Base-by-base conservation (phyloP, 2,888 invertebrate species). In the Lordiphosa andalusiaca region DNA sequence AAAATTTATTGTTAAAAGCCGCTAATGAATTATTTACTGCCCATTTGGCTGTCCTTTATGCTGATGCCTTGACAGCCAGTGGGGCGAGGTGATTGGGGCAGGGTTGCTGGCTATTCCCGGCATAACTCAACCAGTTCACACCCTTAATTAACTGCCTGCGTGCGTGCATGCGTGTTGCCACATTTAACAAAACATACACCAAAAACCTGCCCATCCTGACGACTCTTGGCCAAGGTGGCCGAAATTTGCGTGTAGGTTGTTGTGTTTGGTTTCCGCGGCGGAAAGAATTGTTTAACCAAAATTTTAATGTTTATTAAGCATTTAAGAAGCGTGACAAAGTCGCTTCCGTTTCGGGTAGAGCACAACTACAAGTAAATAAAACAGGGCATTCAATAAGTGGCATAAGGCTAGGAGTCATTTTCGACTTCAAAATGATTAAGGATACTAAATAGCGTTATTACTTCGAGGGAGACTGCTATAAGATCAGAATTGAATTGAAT, bases 101-200 rank as follows among this genome's bases (percentile, higher is more conserved):
- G 30, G 10, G 55, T 42, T 53, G 50, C 68, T 36, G 12, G 52
- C 66, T 62, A n/a, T 59, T 69, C 58, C 63, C 66, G 73, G 82
- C 82, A 71, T 84, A 83, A 84, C 81, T 84, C 81, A 85, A 84
- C 77, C 83, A 82, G 83, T 87, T 86, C 87, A 86, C 87, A 87
- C 87, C 86, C 87, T 86, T 86, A 86, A 87, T 86, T 87, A 85
- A 80, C 80, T 66, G 72, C 53, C 57, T 48, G 33, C 53, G 63
- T 65, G 60, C 40, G 56, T 73, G 77, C 67, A 65, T 82, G 84
- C 81, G 75, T 84, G 84, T 70, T 70, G 59, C 67, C 69, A 66
- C 71, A 65, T 23, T 21, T 69, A 69, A 51, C 66, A 62, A 58
- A 55, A 33, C 65, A 47, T 16, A 42, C 13, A 16, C 25, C 40